Evolutionary conservation across 2,888 invertebrate species (phyloP), one percentile per base, ranked within the genome.

Genomic region (Nasonovia ribisnigri): DNA sequence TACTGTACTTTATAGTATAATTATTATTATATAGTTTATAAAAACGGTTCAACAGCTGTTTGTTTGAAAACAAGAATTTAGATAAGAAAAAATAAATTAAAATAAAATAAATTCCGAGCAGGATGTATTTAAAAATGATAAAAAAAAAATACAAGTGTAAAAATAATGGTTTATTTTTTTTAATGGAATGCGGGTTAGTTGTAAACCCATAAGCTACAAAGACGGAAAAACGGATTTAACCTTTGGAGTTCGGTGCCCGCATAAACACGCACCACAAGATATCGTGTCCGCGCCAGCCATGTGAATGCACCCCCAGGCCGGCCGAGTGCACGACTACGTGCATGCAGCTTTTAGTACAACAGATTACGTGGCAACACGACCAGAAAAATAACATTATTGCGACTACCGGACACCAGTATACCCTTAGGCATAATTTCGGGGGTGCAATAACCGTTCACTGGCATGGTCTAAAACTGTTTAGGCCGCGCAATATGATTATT

Each of bases 141-240:
- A 48, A 51, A 67, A 36, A 42, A 16, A 77, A 67, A 46, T 67
- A 67, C 46, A 67, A 13, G 26, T 57, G 57, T 57, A 57, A 43
- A 89, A 67, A 90, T 43, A 84, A 84, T 67, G 48, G 11, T 46
- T n/a, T 90, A n/a, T 46, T 60, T 51, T 51, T 84, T 54, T 51
- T 67, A 51, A 43, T n/a, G 4, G 11, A 84, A 91, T 91, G 54
- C 84, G 84, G 84, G 91, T 91, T 84, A 6, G 77, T 20, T 77
- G n/a, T 84, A 54, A 46, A 84, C 43, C 43, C 43, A n/a, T 48
- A 48, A 84, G 54, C 43, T n/a, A 84, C 54, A 84, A 91, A 91
- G 54, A 91, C 43, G 36, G 84, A 91, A 91, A 84, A 91, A 91
- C 84, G 43, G 29, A 84, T 91, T 91, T 84, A n/a, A 54, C 54